phyloP scores from a whole-genome alignment of 2,113 vertebrate species.

The Hylia prasina region DNA sequence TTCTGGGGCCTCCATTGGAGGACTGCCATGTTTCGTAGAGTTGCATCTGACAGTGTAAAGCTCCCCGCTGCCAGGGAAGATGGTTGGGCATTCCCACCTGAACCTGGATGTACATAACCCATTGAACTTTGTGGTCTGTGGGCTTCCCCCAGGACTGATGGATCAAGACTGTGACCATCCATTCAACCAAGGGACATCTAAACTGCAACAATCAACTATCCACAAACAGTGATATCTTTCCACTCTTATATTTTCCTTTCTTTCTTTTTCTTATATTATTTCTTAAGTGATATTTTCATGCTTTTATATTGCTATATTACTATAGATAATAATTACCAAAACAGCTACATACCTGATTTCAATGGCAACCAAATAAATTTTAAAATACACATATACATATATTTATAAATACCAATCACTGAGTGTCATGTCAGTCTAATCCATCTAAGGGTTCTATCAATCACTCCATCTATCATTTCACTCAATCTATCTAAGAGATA shows the following conservation, averaged over 20 bases:
- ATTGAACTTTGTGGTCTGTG: neutral
- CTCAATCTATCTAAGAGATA: neutral
- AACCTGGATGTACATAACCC: neutral
- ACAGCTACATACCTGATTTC: neutral
- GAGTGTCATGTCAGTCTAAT: neutral
- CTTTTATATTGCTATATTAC: neutral
- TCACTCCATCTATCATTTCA: neutral
- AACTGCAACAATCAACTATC: neutral
- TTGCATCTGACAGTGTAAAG: neutral
- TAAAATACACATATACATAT: neutral
- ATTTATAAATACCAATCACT: neutral
- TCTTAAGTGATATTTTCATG: neutral
- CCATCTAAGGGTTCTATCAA: neutral
- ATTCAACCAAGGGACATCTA: neutral
- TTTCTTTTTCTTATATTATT: neutral
- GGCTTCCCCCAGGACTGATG: accelerated
- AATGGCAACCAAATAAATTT: neutral
- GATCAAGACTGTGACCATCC: neutral
- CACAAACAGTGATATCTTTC: accelerated
- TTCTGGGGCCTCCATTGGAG: neutral
- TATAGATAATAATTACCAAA: neutral
- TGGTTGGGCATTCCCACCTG: neutral
- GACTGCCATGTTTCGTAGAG: neutral
- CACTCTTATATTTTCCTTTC: neutral
- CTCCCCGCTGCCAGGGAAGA: too few species aligned